phyloP scores from a whole-genome alignment of 2,888 invertebrate species.

The Liodrosophila aerea region DNA sequence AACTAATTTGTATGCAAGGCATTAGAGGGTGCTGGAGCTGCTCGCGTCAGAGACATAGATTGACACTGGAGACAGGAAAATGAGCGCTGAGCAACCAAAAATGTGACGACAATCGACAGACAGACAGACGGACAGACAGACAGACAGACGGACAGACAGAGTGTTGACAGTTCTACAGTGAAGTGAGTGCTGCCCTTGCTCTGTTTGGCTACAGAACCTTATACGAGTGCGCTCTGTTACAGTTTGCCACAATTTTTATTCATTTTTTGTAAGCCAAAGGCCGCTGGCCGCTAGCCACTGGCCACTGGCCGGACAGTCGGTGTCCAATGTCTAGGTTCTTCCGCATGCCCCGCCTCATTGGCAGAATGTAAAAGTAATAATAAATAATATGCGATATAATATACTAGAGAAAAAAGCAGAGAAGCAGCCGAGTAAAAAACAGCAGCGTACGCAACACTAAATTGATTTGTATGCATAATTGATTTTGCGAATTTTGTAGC shows the following conservation, averaged over 20 bases:
- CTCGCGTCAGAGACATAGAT: slow-evolving; percentile 51
- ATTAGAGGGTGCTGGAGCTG: slow-evolving; percentile 15
- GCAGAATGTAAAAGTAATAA: slow-evolving; percentile 13
- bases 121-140: slow-evolving; percentile 10
- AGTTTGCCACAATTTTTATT: slow-evolving; percentile 29
- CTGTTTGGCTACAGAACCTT: slow-evolving; percentile 24
- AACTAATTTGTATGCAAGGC: slow-evolving; percentile 57
- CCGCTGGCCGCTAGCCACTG: slow-evolving; percentile 25
- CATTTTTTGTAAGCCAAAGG: slow-evolving; percentile 38
- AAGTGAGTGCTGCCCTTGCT: slow-evolving; percentile 36
- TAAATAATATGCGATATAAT: slow-evolving; percentile 19
- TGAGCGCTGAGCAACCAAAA: slow-evolving; percentile 70
- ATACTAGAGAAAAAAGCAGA: slow-evolving; percentile 17
- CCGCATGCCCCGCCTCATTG: slow-evolving; percentile 39
- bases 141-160: slow-evolving; percentile 6
- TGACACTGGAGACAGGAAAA: slow-evolving; percentile 77
- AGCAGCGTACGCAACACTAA: slow-evolving; percentile 52
- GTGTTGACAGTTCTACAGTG: slow-evolving; percentile 20
- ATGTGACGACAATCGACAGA: slow-evolving; percentile 66
- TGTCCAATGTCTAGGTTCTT: slow-evolving; percentile 24
- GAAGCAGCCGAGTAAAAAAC: slow-evolving; percentile 16
- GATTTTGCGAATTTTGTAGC: slow-evolving; percentile 56
- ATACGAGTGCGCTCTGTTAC: slow-evolving; percentile 24
- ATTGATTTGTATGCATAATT: slow-evolving; percentile 73
- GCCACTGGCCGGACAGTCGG: neutral